phyloP scores from a whole-genome alignment of 1,140 invertebrate species.

The Neodiprion fabricii region DNA sequence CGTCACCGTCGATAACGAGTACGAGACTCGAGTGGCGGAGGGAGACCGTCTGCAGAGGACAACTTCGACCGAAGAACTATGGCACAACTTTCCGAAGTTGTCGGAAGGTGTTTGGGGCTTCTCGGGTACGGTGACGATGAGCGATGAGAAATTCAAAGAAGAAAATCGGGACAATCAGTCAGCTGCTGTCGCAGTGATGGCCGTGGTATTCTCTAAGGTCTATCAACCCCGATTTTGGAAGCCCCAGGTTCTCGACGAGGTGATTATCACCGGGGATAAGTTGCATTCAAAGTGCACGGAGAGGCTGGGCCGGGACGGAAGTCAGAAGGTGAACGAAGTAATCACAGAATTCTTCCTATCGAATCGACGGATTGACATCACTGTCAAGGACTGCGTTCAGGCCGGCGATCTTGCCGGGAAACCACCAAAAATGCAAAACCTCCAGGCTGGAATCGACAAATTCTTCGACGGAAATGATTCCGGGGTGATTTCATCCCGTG shows the following conservation, averaged over 20 bases:
- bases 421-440: conserved; percentile 35
- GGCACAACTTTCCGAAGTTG: conserved; percentile 46
- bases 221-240: conserved; percentile 46
- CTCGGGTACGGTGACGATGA: conserved; percentile 31
- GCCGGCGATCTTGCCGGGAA: conserved; percentile 38
- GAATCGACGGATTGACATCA: conserved; percentile 43
- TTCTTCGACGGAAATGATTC: conserved; percentile 43
- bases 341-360: conserved; percentile 50
- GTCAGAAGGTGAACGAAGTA: conserved; percentile 41
- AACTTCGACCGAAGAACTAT: conserved; percentile 36
- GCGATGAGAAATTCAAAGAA: conserved; percentile 35
- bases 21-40: conserved; percentile 36
- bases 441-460: conserved; percentile 35
- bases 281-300: conserved; percentile 43
- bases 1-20: conserved; percentile 39
- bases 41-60: conserved; percentile 27
- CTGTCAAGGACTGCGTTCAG: conserved; percentile 49
- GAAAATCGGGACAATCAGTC: conserved; percentile 38
- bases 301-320: conserved; percentile 25
- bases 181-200: conserved; percentile 44
- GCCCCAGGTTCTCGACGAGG: conserved; percentile 41
- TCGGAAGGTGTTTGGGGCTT: conserved; percentile 44
- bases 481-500: conserved; percentile 39
- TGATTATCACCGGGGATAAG: conserved; percentile 47
- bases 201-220: conserved; percentile 48